Evolutionary conservation across 2,113 vertebrate genomes (phyloP), one percentile per base, ranked within the genome.

Genomic region (Sclerurus mexicanus): DNA sequence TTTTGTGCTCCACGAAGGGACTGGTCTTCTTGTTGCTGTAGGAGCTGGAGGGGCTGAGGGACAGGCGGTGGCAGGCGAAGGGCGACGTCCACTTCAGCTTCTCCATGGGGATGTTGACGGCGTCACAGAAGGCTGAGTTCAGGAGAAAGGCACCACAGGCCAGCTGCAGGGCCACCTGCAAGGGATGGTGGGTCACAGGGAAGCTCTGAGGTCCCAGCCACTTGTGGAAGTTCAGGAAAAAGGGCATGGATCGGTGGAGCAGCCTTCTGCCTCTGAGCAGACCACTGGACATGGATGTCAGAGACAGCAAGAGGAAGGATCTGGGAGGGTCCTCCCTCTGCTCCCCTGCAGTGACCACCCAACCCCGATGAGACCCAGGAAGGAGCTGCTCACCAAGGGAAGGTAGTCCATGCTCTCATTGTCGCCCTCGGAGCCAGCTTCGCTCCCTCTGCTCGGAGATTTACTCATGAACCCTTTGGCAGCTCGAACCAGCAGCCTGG

Each of bases 81-180:
- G 99, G 99, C 0, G 99, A 99, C 0, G 99, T 99, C 99, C 99
- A 99, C 97, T 99, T 99, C 28, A 99, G 98, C 95, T 99, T 99
- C 96, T 99, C 99, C 98, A 99, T 98, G 89, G 99, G 99, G 89
- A 99, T 98, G 20, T 83, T 98, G 58, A 98, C 93, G 47, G 99
- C 98, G 0, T 98, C 83, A 0, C 98, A 99, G 96, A 99, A 98
- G 66, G 98, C 98, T 1, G 93, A 62, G 76, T 98, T 98, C 81
- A 99, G 92, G 49, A 98, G 95, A 50, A 99, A 99, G 21, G 99
- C 99, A 39, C 99, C 99, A 0, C 98, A 98, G 17, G 99, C 99
- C 96, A 99, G 96, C 98, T 99, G 99, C 94, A 99, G 97, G 76
- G 98, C 98, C 17, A 98, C 98, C 99, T 99, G 98, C 56, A 56